Percentiles rank a stretch among this genome's conserved stretches.
These are phyloP conservation scores for Rhabdomys pumilio DNA, from an alignment of 2,797 vertebrate species.

Conservation along the genomic window DNA sequence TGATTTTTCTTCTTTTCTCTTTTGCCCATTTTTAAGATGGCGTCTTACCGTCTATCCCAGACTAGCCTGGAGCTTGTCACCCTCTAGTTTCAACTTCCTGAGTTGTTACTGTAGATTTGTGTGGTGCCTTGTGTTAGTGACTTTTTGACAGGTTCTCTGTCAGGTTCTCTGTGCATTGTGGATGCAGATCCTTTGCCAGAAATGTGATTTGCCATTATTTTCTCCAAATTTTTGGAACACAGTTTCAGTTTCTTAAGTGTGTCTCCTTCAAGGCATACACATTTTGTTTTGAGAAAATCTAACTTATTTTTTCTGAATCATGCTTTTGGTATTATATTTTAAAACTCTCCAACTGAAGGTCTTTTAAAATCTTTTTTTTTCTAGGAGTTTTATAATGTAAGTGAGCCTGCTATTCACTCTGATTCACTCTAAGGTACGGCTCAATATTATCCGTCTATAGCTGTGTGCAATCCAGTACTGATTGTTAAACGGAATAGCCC, in stretches of 20 bases:
- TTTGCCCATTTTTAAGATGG: not conserved
- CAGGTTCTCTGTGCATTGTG: not conserved
- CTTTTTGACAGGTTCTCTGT: not conserved
- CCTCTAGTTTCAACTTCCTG: not conserved
- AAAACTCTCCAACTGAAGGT: not conserved
- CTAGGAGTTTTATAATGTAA: not conserved
- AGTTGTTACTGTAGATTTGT: not conserved
- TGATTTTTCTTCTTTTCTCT: not conserved
- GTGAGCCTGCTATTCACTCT: not conserved
- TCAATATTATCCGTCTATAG: not conserved
- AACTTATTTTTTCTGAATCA: not conserved
- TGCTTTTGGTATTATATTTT: slow-evolving; percentile 12
- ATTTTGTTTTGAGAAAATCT: slow-evolving; percentile 11
- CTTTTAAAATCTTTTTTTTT: not conserved
- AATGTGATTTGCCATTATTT: slow-evolving; percentile 16
- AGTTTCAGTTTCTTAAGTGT: not conserved
- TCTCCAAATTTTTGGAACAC: not conserved
- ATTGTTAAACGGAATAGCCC: not conserved
- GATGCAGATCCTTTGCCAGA: not conserved
- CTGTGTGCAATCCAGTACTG: not conserved
- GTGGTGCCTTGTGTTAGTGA: not conserved
- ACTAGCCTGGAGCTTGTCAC: not conserved
- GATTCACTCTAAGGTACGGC: not conserved
- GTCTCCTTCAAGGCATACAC: not conserved
- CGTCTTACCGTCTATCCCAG: not conserved